These are phyloP conservation scores for Drosophila phalerata DNA, from an alignment of 2,888 invertebrate genomes.

Conservation along the genomic window DNA sequence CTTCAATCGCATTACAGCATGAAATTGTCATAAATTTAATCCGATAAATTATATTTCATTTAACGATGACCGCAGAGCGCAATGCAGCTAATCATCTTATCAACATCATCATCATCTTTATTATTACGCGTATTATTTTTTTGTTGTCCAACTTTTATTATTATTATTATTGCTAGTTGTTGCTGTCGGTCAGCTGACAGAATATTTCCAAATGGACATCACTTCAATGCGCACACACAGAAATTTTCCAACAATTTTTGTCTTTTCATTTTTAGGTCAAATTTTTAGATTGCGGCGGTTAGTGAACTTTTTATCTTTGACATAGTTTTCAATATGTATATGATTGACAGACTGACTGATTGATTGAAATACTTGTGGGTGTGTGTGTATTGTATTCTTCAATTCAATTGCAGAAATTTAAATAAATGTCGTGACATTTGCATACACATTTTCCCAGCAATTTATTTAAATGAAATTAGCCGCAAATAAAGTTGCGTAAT, in stretches of 20 bases:
- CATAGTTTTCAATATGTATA: slow-evolving; percentile 54
- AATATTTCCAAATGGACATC: slow-evolving; percentile 39
- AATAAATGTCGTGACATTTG: slow-evolving; percentile 28
- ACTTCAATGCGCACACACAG: slow-evolving; percentile 27
- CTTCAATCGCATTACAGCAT: slow-evolving; percentile 46
- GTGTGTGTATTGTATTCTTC: slow-evolving; percentile 1
- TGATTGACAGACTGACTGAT: slow-evolving; percentile 33
- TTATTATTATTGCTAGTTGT: slow-evolving; percentile 13
- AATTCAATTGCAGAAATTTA: slow-evolving; percentile 42
- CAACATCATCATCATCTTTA: slow-evolving; percentile 45
- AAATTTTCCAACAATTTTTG: slow-evolving; percentile 52
- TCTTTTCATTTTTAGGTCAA: slow-evolving; percentile 51
- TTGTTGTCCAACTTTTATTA: slow-evolving; percentile 12
- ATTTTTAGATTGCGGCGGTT: slow-evolving; percentile 23
- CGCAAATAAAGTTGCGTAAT: slow-evolving; percentile 55
- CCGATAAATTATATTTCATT: slow-evolving; percentile 72
- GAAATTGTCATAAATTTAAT: slow-evolving; percentile 76
- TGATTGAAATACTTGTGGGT: slow-evolving; percentile 30
- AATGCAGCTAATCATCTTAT: slow-evolving; percentile 29
- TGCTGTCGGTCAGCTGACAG: slow-evolving; percentile 63
- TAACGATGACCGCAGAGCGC: slow-evolving; percentile 32
- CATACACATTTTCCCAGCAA: slow-evolving; percentile 26
- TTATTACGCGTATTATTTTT: slow-evolving; percentile 33
- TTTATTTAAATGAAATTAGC: slow-evolving; percentile 57
- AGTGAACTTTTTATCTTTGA: slow-evolving; percentile 31